Evolutionary conservation across 2,888 invertebrate species (phyloP).

Genomic region (Dusona sp.): DNA sequence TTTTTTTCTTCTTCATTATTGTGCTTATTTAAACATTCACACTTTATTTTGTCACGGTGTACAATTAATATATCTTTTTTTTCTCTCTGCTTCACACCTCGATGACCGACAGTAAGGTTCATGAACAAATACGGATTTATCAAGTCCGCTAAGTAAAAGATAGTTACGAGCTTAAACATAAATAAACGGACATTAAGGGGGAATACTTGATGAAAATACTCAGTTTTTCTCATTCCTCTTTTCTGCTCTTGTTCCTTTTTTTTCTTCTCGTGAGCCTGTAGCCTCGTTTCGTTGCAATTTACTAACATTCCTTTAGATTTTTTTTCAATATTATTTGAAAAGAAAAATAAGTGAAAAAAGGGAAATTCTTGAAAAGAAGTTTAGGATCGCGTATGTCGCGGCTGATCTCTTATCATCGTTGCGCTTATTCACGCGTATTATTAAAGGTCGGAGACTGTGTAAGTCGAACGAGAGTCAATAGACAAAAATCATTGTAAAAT

Average conservation of each 20-base stretch:
- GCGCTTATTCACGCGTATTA: not conserved
- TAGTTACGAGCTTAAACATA: slow-evolving; percentile 47
- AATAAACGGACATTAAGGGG: slow-evolving; percentile 49
- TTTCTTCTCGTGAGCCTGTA: not conserved
- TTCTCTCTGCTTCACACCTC: not conserved
- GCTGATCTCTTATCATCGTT: slow-evolving; percentile 4
- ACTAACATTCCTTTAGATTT: not conserved
- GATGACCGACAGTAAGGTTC: slow-evolving; percentile 30
- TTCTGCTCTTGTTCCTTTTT: not conserved
- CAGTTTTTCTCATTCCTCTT: slow-evolving; percentile 25
- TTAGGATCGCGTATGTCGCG: slow-evolving; percentile 34
- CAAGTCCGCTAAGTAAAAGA: slow-evolving; percentile 30
- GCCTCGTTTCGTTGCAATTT: not conserved
- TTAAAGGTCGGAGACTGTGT: not conserved
- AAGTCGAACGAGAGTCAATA: not conserved
- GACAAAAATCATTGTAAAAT: not conserved
- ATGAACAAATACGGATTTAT: slow-evolving; percentile 51
- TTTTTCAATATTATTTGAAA: not conserved
- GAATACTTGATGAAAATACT: slow-evolving; percentile 64
- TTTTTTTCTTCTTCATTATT: slow-evolving; percentile 1
- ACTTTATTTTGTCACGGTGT: slow-evolving; percentile 8
- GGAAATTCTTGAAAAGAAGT: slow-evolving; percentile 21
- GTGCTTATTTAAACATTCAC: slow-evolving; percentile 39
- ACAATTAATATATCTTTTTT: not conserved
- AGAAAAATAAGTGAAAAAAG: not conserved